These are phyloP conservation scores for Morpho achilles DNA, from an alignment of 2,888 invertebrate genomes.

Conservation along the genomic window DNA sequence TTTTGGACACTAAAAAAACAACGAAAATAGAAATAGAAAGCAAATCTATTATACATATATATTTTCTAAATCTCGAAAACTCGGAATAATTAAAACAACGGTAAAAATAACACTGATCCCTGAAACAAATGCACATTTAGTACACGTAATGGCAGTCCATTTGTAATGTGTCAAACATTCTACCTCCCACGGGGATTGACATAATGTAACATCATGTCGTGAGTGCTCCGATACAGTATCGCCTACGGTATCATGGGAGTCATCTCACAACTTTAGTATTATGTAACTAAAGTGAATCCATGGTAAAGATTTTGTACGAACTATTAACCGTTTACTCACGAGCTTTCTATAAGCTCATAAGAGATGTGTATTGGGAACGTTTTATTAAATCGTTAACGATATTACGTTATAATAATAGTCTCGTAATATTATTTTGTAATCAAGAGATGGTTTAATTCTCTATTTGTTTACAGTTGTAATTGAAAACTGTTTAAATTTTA, in stretches of 20 bases:
- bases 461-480: no score
- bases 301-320: slow-evolving; percentile 6
- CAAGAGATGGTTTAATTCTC: no score
- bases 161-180: slow-evolving; percentile 9
- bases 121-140: no score
- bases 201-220: slow-evolving; percentile 7
- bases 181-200: slow-evolving; percentile 13
- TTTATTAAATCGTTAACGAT: slow-evolving; percentile 4
- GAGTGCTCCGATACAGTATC: background rate
- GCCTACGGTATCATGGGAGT: background rate
- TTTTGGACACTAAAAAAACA: no score
- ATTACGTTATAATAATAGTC: background rate
- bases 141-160: background rate
- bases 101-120: no score
- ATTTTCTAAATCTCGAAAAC: no score
- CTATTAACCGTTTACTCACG: slow-evolving; percentile 1
- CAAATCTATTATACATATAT: no score
- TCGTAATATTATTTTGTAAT: no score
- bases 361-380: background rate
- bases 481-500: no score
- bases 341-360: slow-evolving; percentile 4
- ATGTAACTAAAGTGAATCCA: slow-evolving; percentile 5
- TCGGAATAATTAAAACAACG: no score
- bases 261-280: slow-evolving; percentile 4
- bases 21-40: no score